These are phyloP conservation scores for Salmo trutta DNA, from an alignment of 2,797 vertebrate species.

Conservation along the genomic window DNA sequence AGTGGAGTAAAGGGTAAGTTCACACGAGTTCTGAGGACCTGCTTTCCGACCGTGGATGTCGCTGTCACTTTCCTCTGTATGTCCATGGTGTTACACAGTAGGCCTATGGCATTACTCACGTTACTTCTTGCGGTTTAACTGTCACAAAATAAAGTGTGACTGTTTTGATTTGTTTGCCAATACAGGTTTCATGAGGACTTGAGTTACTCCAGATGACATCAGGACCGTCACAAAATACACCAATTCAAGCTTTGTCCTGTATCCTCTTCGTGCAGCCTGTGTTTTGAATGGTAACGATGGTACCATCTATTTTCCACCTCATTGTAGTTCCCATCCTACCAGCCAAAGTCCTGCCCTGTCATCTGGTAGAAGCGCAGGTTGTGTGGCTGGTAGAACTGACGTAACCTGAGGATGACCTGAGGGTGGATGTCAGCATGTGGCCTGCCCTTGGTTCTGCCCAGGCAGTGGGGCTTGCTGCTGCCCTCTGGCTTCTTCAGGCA, in stretches of 20 bases:
- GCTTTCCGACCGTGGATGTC: neutral
- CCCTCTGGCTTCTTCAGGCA: conserved; percentile 56
- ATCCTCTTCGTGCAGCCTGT: neutral
- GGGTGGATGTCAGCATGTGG: conserved; percentile 28
- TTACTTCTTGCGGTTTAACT: neutral
- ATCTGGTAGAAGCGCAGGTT: conserved; percentile 38
- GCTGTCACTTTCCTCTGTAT: neutral
- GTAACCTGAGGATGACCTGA: conserved; percentile 18
- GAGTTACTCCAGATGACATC: conserved; percentile 10
- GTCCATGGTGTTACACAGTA: conserved; percentile 2
- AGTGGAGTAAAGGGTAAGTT: conserved; percentile 15
- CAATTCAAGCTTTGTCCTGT: neutral
- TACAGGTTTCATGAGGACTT: conserved; percentile 4
- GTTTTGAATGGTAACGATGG: neutral
- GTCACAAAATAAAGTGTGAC: conserved; percentile 1
- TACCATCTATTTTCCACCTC: neutral
- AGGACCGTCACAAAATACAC: neutral
- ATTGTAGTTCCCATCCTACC: neutral
- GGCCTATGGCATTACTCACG: neutral
- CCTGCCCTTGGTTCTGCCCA: conserved; percentile 50
- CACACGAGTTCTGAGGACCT: neutral
- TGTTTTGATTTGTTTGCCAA: neutral
- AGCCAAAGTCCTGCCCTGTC: conserved; percentile 38
- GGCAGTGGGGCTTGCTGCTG: conserved; percentile 51
- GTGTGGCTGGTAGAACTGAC: conserved; percentile 31